Percentiles rank a stretch among this genome's conserved stretches.
Evolutionary conservation across 2,113 vertebrate genomes (phyloP).

Genomic region (Syrrhaptes paradoxus): DNA sequence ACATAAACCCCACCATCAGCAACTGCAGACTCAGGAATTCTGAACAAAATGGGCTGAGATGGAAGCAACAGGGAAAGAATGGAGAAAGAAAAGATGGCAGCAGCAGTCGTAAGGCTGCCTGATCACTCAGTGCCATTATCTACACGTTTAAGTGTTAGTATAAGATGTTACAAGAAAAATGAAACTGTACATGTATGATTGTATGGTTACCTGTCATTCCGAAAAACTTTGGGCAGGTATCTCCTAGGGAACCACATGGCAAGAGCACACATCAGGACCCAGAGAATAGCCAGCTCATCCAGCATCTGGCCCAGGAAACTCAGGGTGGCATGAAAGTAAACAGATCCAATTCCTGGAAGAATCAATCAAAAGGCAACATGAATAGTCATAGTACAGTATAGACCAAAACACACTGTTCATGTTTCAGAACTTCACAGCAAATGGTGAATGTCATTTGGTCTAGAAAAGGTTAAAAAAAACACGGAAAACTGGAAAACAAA

Average conservation of each 20-base stretch:
- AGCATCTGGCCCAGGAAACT: slow-evolving; percentile 99
- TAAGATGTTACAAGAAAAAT: not conserved
- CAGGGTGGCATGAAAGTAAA: slow-evolving; percentile 96
- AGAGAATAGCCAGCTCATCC: slow-evolving; percentile 94
- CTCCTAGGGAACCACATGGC: slow-evolving; percentile 98
- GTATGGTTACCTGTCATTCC: slow-evolving; percentile 86
- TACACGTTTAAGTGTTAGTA: not conserved
- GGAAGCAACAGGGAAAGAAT: not conserved
- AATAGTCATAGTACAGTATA: not conserved
- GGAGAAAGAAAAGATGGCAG: not conserved
- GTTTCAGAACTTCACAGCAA: not conserved
- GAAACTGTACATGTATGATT: not conserved
- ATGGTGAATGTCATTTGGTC: not conserved
- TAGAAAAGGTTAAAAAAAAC: not conserved
- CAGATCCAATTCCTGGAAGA: slow-evolving; percentile 91
- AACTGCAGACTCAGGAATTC: not conserved
- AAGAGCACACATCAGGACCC: slow-evolving; percentile 97
- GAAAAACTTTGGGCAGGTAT: slow-evolving; percentile 92
- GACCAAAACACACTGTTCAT: not conserved
- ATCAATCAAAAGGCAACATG: slow-evolving; percentile 16
- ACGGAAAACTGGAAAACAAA: not conserved
- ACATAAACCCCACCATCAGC: not conserved
- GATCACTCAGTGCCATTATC: not conserved
- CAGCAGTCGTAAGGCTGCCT: accelerated
- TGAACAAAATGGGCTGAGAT: not conserved